A percentile compares a stretch with the other conserved stretches of the same genome.
Evolutionary conservation across 2,888 invertebrate genomes (phyloP).

Genomic region (Chloroclystis v-ata): DNA sequence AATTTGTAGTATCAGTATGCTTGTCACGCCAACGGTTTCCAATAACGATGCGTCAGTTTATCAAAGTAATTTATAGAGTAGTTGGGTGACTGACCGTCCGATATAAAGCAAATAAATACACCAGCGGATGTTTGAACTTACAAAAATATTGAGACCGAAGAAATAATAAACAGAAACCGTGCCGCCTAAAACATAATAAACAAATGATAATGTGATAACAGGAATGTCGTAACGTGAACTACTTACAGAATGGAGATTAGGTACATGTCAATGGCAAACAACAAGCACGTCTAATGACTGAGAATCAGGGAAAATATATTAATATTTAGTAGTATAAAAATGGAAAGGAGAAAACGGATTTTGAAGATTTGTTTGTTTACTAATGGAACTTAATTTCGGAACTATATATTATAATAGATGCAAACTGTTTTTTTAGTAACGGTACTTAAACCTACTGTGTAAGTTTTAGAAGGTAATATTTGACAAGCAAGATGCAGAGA

Average conservation of each 20-base stretch:
- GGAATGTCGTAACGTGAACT: conserved; percentile 29
- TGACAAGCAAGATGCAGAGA: no score
- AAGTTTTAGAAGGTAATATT: no score
- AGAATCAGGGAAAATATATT: background rate
- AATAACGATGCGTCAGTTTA: conserved; percentile 27
- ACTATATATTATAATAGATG: no score
- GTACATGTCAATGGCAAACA: conserved; percentile 18
- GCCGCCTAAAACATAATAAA: conserved; percentile 24
- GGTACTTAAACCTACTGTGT: no score
- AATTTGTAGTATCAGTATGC: conserved; percentile 19
- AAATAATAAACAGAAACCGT: conserved; percentile 25
- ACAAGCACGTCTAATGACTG: conserved; percentile 8
- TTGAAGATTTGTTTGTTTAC: background rate
- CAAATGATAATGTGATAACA: conserved; percentile 28
- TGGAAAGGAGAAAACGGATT: no score
- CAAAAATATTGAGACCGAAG: conserved; percentile 28
- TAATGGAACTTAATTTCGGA: no score
- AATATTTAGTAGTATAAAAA: background rate
- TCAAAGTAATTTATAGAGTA: conserved; percentile 34
- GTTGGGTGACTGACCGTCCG: conserved; percentile 41
- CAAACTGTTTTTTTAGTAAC: no score
- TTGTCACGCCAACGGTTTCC: conserved; percentile 21
- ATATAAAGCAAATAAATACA: conserved; percentile 36
- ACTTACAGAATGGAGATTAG: conserved; percentile 21
- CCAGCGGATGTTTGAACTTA: conserved; percentile 35